A percentile compares a stretch with the other conserved stretches of the same genome.
phyloP scores from a whole-genome alignment of 1,140 invertebrate species.

The Bombus confusus region DNA sequence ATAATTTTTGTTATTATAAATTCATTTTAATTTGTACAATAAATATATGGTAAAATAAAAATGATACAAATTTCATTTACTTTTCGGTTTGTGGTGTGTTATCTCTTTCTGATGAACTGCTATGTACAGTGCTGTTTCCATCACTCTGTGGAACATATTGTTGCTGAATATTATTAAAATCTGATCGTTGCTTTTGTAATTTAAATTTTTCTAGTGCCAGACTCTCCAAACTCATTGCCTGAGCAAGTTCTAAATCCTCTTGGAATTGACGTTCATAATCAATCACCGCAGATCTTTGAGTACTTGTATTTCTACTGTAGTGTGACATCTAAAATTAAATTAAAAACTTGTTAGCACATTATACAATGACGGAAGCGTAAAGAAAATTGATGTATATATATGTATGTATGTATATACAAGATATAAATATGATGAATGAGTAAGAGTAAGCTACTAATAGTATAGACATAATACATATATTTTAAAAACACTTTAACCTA shows the following conservation, averaged over 20 bases:
- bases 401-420: background rate
- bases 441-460: background rate
- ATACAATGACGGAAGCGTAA: background rate
- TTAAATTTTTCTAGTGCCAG: constrained; percentile 91
- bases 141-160: constrained; percentile 61
- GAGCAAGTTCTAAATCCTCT: constrained; percentile 92
- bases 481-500: constrained; percentile 44
- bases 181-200: constrained; percentile 84
- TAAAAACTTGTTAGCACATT: constrained; percentile 7
- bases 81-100: constrained; percentile 67
- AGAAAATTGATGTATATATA: background rate
- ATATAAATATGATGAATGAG: background rate
- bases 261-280: constrained; percentile 92
- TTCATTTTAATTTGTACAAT: background rate
- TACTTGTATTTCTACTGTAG: constrained; percentile 73
- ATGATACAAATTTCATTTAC: constrained; percentile 56
- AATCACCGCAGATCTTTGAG: constrained; percentile 75
- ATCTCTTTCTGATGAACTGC: constrained; percentile 67
- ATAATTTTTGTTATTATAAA: constrained; percentile 1
- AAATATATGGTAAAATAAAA: background rate
- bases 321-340: constrained; percentile 80
- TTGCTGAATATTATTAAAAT: constrained; percentile 66
- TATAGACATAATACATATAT: background rate
- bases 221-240: constrained; percentile 92
- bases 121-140: constrained; percentile 58